Evolutionary conservation across 2,888 invertebrate species (phyloP).

Genomic region (Kryphioiulus occultus): DNA sequence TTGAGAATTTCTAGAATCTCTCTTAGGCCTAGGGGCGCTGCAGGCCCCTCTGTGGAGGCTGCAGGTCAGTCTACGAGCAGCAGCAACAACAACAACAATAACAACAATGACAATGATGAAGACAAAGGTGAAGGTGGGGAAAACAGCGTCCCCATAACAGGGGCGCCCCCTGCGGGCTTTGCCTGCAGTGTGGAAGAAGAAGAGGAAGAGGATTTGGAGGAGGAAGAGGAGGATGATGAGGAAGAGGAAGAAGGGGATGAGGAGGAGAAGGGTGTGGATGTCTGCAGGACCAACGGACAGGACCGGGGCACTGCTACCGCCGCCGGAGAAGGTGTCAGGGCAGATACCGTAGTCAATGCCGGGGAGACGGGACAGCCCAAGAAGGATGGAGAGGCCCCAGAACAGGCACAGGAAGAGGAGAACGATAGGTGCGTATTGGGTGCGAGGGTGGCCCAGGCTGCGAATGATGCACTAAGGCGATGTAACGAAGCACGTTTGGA

Average conservation of each 20-base stretch:
- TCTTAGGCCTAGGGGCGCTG: neutral
- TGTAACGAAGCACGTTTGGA: too few species aligned
- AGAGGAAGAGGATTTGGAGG: constrained; percentile 41
- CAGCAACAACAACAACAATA: neutral
- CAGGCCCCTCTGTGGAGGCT: neutral
- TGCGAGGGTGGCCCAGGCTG: too few species aligned
- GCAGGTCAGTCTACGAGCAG: neutral
- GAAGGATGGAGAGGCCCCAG: neutral
- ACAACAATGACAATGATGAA: neutral
- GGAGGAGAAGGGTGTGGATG: neutral
- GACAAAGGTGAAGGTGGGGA: neutral
- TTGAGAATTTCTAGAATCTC: neutral
- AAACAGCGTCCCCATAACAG: too few species aligned
- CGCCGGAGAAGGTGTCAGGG: neutral
- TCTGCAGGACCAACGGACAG: neutral
- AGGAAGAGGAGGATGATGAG: neutral
- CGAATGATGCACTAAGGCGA: too few species aligned
- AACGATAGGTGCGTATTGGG: constrained; percentile 46
- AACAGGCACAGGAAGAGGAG: constrained; percentile 42
- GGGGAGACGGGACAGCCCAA: neutral
- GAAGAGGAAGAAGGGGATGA: constrained; percentile 44
- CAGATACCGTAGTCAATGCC: neutral
- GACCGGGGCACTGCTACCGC: neutral
- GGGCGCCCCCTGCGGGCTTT: constrained; percentile 52
- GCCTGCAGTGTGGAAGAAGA: constrained; percentile 54